Evolutionary conservation across 2,113 vertebrate species (phyloP), one percentile per base, ranked within the genome.

Genomic region (Pipra filicauda): DNA sequence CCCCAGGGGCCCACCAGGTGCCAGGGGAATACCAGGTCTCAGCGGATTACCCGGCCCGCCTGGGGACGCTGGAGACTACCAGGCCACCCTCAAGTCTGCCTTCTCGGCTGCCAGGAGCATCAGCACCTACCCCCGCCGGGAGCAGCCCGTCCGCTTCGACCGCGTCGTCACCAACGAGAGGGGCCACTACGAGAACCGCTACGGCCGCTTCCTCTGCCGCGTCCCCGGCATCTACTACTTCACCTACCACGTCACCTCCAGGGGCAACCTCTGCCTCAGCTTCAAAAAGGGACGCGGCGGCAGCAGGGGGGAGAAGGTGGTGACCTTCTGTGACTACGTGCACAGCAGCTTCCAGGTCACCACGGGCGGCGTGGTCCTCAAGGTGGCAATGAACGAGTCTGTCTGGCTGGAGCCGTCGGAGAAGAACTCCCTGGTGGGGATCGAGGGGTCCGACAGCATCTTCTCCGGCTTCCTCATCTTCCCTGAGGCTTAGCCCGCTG

Each of bases 391-490:
- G 3, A 92, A 65, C 0, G 98, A 99, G 52, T 78, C 44, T 0
- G 95, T 99, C 11, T 98, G 97, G 93, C 83, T 98, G 78, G 97
- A 98, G 46, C 91, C 97, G 2, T 98, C 97, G 0, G 98, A 97
- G 3, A 93, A 94, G 90, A 98, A 98, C 54, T 61, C 71, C 4
- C 9, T 99, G n/a, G 37, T 98, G 52, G 98, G 97, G 16, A 69
- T 95, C 0, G 97, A 98, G 5, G 98, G 98, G 0, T 96, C 98
- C 0, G 98, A 99, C 75, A 98, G 98, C 89, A 97, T 98, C 43
- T 99, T 99, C 94, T 98, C 98, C 0, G 98, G 98, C 11, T 99
- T 99, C 87, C 94, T 99, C 37, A 94, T 99, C 72, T 99, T 98
- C 92, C 98, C 98, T 0, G 88, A 91, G 0, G 7, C 8, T 51